Base-by-base conservation (phyloP, 2,113 vertebrate genomes). In the Hemicordylus capensis region DNA sequence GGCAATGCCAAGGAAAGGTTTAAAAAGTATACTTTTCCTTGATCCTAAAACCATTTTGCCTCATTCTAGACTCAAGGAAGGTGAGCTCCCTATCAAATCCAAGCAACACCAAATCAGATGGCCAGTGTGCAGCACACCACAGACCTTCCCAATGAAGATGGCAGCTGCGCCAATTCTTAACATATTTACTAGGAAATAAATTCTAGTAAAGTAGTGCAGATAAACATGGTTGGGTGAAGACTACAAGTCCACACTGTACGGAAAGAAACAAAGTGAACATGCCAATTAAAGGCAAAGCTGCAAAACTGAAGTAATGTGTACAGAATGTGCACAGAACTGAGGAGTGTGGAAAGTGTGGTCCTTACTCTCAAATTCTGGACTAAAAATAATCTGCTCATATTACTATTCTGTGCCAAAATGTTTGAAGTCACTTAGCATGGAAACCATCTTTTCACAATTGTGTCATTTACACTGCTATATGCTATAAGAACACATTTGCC, bases 381-480 rank as follows among this genome's bases (percentile, higher is more conserved):
- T 94, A 93, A 77, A 84, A 94, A 92, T 93, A 90, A 92, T 89
- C 92, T 92, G 87, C 88, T 87, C 91, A 92, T 87, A 92, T 73
- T 90, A 74, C 88, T 93, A 92, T 72, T 94, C 90, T 94, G 85
- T 92, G 91, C 91, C 90, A 92, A 94, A 78, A 91, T 93, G 91
- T 90, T 92, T 91, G 88, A 85, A 93, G 89, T 89, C 92, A 92
- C 89, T 88, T 91, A 91, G 85, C 90, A 93, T 69, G 90, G 83
- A 93, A 92, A 89, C 11, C 8, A 73, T 91, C 92, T 90, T 91
- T 93, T 78, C 88, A 89, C 84, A 91, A 84, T 64, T 82, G 84
- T 59, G 76, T 56, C 91, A 86, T 89, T 93, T 91, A 94, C 74
- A 91, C 61, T 90, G 69, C 86, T 91, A 93, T 89, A 90, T 73